Conservation (phyloP, 2,797 vertebrate genomes). For the Sebastes itinus region DNA sequence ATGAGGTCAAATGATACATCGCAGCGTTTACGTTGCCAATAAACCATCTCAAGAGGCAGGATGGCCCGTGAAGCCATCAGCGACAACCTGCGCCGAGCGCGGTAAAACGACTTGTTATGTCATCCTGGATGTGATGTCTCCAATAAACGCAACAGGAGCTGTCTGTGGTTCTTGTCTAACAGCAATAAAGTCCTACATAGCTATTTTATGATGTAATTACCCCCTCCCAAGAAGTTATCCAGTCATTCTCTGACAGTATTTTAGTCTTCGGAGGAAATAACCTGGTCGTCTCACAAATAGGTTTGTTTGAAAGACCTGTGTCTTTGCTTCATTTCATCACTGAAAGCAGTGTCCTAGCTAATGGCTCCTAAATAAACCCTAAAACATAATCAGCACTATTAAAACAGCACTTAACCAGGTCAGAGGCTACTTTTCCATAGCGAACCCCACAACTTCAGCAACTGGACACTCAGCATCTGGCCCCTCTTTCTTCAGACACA, state of each 20-base stretch:
- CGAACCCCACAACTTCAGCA: conserved; percentile 55
- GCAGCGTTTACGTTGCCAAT: conserved; percentile 65
- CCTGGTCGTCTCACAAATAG: conserved; percentile 7
- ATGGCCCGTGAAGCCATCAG: conserved; percentile 26
- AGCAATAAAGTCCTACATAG: conserved; percentile 5
- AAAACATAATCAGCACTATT: conserved; percentile 8
- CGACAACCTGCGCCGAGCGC: not conserved
- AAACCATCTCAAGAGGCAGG: conserved; percentile 68
- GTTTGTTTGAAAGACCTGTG: not conserved
- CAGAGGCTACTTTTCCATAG: conserved; percentile 45
- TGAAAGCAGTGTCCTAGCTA: not conserved
- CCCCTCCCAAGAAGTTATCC: not conserved
- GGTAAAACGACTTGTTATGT: conserved; percentile 20
- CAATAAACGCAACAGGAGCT: conserved; percentile 33
- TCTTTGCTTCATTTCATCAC: not conserved
- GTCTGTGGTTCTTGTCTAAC: conserved; percentile 22
- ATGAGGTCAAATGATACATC: conserved; percentile 69
- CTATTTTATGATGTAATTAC: conserved; percentile 13
- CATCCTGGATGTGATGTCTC: conserved; percentile 36
- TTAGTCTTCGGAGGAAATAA: conserved; percentile 22
- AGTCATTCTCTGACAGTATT: conserved; percentile 2
- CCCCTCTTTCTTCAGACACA: conserved; percentile 76
- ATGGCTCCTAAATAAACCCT: conserved; percentile 15
- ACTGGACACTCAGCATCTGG: conserved; percentile 76
- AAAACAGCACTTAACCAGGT: conserved; percentile 35